These are phyloP conservation scores for Erythrocercus mccallii DNA, from an alignment of 2,113 vertebrate genomes.

Conservation along the genomic window DNA sequence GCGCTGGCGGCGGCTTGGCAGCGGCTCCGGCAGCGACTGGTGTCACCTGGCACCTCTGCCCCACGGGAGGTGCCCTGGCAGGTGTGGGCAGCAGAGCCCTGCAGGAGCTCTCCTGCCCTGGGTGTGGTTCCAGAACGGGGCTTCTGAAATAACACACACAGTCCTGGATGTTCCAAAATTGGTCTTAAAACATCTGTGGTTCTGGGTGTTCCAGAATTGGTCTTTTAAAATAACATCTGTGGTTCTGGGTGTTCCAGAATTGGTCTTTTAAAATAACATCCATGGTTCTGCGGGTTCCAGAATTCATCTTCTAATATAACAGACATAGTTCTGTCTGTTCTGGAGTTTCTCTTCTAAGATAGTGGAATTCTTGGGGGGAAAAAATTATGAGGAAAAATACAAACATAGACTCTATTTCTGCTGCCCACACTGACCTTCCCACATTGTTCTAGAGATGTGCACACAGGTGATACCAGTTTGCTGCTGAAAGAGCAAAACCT, in stretches of 20 bases:
- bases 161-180: too few species aligned
- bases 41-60: neutral
- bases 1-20: neutral
- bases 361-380: neutral
- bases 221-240: neutral
- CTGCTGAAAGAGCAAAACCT: slow-evolving; percentile 15
- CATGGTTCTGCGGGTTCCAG: neutral
- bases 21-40: neutral
- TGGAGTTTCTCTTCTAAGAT: neutral
- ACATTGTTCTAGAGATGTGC: neutral
- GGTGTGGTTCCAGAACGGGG: rapidly evolving
- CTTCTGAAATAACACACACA: neutral
- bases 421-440: neutral
- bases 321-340: rapidly evolving
- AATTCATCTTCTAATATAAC: neutral
- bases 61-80: rapidly evolving
- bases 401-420: neutral
- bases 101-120: neutral
- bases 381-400: neutral
- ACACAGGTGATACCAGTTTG: neutral
- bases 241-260: neutral
- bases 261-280: rapidly evolving
- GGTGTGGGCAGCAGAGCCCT: neutral
- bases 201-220: neutral
- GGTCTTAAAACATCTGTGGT: rapidly evolving